Base-by-base conservation (phyloP, 2,797 vertebrate species). In the Coccyzus lansbergi region DNA sequence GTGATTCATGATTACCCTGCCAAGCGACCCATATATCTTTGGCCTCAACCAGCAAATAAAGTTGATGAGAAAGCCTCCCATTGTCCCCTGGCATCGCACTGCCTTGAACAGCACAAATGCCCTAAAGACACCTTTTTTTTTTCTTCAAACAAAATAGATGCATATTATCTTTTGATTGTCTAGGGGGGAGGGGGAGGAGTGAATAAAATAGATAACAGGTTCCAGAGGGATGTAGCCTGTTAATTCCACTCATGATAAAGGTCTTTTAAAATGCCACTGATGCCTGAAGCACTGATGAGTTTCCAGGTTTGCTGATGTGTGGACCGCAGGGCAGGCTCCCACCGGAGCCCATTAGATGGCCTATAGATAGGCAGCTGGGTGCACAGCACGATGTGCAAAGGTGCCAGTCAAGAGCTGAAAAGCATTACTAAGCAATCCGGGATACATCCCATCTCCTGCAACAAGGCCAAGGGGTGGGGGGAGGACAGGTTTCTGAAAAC, bases 181-280 rank as follows among this genome's bases (percentile, higher is more conserved):
- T 28, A 2, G 52, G 20, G 46, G 44, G 36, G 52, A 24, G 46
- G 44, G 89, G 94, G 82, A 89, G 94, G 82, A 88, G 80, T 91
- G 96, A 96, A 94, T 88, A 60, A 82, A 95, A 97, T 77, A 97
- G 87, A 90, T 97, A 97, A 97, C 97, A 97, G 97, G 95, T 91
- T 97, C 96, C 97, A 80, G 80, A 95, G 97, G 97, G 97, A 97
- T 8, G 21, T 49, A 36, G 69, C 76, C 95, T 94, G 94, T 82
- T 97, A 97, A 97, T 97, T 97, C 90, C 76, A 64, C 90, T 97
- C 96, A 91, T 96, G 92, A 95, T 88, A 96, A 95, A 97, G 86
- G 70, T 95, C 77, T 95, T 97, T 94, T 88, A 86, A 97, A 96
- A 97, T 82, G 88, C 94, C 94, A 93, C 88, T 90, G 90, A 77